phyloP scores from a whole-genome alignment of 2,888 invertebrate species.

The Ellobium chinense region DNA sequence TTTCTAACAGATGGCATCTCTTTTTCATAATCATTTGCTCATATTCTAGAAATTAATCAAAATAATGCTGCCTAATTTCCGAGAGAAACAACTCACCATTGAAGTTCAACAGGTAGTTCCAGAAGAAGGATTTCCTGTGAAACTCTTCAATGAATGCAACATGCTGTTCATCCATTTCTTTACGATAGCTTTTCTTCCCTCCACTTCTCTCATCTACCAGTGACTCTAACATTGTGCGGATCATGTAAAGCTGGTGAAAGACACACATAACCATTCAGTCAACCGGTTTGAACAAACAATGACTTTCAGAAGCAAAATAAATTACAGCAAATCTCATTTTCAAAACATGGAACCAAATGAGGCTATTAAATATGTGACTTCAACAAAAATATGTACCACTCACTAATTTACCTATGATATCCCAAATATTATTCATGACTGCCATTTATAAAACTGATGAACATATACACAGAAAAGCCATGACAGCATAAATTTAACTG shows the following conservation, averaged over 20 bases:
- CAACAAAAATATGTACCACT: too few species aligned
- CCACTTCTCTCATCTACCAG: conserved; percentile 98
- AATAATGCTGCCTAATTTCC: too few species aligned
- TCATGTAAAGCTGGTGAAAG: conserved; percentile 93
- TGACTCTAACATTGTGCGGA: conserved; percentile 98
- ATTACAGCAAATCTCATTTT: too few species aligned
- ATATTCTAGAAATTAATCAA: too few species aligned
- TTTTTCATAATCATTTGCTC: too few species aligned
- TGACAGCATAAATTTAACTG: too few species aligned
- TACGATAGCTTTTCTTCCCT: conserved; percentile 94
- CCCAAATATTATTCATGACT: too few species aligned
- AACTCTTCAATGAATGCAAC: conserved; percentile 96
- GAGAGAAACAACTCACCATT: conserved; percentile 86
- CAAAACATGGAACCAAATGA: too few species aligned
- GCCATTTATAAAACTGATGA: not conserved
- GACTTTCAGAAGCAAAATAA: not conserved
- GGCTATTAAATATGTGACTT: too few species aligned
- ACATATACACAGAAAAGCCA: not conserved
- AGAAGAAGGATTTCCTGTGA: conserved; percentile 97
- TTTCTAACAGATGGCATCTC: too few species aligned
- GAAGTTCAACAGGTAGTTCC: conserved; percentile 95
- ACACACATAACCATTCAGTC: not conserved
- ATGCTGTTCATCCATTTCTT: conserved; percentile 97
- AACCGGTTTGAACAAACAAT: not conserved
- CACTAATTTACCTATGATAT: too few species aligned